Base-by-base conservation (phyloP, 2,113 vertebrate species). In the Ploceus nigricollis region DNA sequence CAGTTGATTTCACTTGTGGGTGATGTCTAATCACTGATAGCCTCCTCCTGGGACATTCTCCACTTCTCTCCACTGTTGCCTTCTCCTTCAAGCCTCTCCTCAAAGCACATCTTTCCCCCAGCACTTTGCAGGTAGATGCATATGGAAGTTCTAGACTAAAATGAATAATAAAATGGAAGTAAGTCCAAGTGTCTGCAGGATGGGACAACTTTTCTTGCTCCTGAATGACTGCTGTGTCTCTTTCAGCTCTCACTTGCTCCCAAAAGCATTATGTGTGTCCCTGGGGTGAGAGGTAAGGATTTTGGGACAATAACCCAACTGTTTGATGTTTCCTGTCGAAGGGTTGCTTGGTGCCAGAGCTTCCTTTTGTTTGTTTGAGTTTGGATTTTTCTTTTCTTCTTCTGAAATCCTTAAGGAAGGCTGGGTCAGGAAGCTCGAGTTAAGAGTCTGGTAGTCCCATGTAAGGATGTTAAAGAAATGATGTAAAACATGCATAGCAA, bases 61-160 rank as follows among this genome's bases (percentile, higher is more conserved):
- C 10, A 7, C 9, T 11, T 51, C 37, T 60, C 25, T 45, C 23
- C 16, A 50, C 7, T 1, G 0, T 7, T 76, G 37, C 24, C 30
- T 10, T 58, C 11, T 51, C 12, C 37, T 91, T 40, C 45, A 65
- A 72, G 17, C 45, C 47, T 77, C 47, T 82, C 31, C 51, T 71
- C 15, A 48, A 60, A 76, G 7, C 15, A 7, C 6, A 10, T 28
- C 30, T 15, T 60, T 78, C 13, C 9, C n/a, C 22, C 9, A 64
- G 57, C 2, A 14, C 14, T 84, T 82, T 16, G 35, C 11, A 72
- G 47, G 30, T 9, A 19, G 37, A 21, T 69, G 13, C 1, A 6
- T 7, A 3, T 44, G 40, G 25, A 31, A 40, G 15, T 25, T 19
- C 17, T 33, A 10, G 19, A 44, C 16, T 64, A 56, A 84, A 87